Evolutionary conservation across 2,113 vertebrate genomes (phyloP).

Genomic region (Dicentrarchus labrax): DNA sequence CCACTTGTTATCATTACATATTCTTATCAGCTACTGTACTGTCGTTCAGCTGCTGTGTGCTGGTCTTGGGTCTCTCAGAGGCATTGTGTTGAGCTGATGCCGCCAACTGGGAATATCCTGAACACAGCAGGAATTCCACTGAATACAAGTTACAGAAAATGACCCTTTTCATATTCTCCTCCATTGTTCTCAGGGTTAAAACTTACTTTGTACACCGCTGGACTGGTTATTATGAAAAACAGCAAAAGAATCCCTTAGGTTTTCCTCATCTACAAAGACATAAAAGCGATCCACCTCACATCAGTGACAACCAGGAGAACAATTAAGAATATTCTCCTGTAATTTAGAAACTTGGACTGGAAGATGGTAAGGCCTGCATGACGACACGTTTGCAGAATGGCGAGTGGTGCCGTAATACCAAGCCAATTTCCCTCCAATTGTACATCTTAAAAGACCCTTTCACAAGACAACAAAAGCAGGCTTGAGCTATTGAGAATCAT

Average conservation of each 20-base stretch:
- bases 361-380: background rate
- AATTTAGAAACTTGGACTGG: background rate
- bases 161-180: background rate
- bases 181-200: background rate
- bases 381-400: background rate
- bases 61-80: background rate
- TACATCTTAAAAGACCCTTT: conserved; percentile 20
- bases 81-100: conserved; percentile 11
- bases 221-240: background rate
- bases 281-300: background rate
- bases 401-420: background rate
- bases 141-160: background rate
- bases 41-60: background rate
- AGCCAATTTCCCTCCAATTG: background rate
- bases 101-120: conserved; percentile 44
- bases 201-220: background rate
- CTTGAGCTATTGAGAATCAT: conserved; percentile 22
- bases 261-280: background rate
- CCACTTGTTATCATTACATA: background rate
- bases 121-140: conserved; percentile 6
- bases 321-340: background rate
- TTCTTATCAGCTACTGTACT: background rate
- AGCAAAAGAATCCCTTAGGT: background rate
- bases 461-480: conserved; percentile 14
- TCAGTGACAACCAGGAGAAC: background rate